Evolutionary conservation across 2,113 vertebrate genomes (phyloP).

Genomic region (Galemys pyrenaicus): DNA sequence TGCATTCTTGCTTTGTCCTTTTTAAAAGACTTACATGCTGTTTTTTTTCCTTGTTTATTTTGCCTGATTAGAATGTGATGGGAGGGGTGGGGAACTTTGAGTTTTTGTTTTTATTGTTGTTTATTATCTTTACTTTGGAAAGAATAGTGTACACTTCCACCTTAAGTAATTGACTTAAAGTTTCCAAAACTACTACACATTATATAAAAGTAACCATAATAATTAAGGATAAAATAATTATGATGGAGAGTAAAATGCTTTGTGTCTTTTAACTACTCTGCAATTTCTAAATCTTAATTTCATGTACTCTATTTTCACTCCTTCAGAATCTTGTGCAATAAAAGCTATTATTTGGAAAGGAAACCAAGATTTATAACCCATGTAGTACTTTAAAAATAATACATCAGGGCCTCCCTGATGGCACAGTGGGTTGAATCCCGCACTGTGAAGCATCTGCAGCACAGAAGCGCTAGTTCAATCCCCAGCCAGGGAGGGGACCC

Average conservation of each 20-base stretch:
- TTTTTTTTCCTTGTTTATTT: not conserved
- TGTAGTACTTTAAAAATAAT: slow-evolving; percentile 21
- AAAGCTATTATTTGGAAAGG: not conserved
- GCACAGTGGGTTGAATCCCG: too few species aligned
- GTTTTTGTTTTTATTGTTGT: not conserved
- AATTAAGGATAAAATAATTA: not conserved
- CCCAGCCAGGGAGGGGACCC: too few species aligned
- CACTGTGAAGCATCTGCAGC: too few species aligned
- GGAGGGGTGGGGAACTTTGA: not conserved
- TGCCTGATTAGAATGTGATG: not conserved
- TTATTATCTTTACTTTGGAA: slow-evolving; percentile 28
- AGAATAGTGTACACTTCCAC: not conserved
- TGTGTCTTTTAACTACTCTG: not conserved
- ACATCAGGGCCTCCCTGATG: too few species aligned
- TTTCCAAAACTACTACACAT: not conserved
- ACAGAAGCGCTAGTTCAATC: too few species aligned
- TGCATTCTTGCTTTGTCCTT: not conserved
- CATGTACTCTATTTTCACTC: not conserved
- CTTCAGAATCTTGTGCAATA: not conserved
- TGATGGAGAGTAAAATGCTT: not conserved
- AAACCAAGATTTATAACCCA: not conserved
- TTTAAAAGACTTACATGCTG: not conserved
- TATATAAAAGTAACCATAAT: not conserved
- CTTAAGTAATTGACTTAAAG: not conserved
- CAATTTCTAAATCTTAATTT: not conserved